Conservation (phyloP, 35 echinoderm and acorn worm species). For the Patiria miniata region DNA sequence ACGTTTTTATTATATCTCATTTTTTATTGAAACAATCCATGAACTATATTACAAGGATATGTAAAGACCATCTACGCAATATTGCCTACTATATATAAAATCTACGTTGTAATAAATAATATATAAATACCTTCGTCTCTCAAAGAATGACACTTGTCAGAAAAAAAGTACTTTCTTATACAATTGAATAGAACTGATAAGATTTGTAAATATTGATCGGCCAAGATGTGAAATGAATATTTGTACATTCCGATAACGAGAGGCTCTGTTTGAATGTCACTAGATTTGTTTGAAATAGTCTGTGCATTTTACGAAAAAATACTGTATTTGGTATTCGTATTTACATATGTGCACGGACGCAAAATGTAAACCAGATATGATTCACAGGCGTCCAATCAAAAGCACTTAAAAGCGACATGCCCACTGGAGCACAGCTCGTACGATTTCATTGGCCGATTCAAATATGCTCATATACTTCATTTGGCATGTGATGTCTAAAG, state of each 20-base stretch:
- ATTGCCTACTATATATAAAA: constrained; percentile 17
- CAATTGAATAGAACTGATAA: not conserved
- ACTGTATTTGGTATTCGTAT: not conserved
- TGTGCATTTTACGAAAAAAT: not conserved
- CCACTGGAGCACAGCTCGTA: too few species aligned
- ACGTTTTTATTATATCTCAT: not conserved
- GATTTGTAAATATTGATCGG: not conserved
- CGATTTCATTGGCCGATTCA: too few species aligned
- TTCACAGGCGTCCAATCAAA: too few species aligned
- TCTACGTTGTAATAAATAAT: not conserved
- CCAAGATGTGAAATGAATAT: not conserved
- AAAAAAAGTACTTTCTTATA: constrained; percentile 14
- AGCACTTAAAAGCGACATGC: too few species aligned
- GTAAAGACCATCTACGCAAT: constrained; percentile 17
- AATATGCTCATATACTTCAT: too few species aligned
- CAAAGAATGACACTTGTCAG: constrained; percentile 23
- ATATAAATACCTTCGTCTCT: constrained; percentile 19
- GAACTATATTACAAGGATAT: not conserved
- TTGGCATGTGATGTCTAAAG: too few species aligned
- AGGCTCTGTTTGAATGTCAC: not conserved
- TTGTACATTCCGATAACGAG: not conserved
- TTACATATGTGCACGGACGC: not conserved
- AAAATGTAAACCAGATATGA: too few species aligned
- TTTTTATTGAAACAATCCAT: constrained; percentile 25
- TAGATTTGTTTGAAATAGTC: not conserved